These are phyloP conservation scores for Neoitamus cyanurus DNA, from an alignment of 2,888 invertebrate genomes.

Conservation along the genomic window DNA sequence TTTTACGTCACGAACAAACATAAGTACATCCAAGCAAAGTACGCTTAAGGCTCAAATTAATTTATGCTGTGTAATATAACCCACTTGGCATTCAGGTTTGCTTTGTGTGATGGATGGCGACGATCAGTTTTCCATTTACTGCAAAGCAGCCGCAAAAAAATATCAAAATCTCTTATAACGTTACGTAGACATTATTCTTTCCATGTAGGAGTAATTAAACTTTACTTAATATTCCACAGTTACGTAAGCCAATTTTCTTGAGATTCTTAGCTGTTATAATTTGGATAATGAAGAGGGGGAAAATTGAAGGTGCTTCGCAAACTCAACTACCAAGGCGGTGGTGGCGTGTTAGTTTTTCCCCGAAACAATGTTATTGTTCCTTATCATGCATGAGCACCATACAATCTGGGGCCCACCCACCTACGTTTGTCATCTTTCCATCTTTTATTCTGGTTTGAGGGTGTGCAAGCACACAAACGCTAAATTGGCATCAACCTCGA, in stretches of 20 bases:
- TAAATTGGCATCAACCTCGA: not conserved
- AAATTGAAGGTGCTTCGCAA: not conserved
- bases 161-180: not conserved
- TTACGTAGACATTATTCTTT: not conserved
- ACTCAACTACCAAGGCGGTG: not conserved
- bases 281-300: not conserved
- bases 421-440: not conserved
- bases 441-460: not conserved
- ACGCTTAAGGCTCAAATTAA: not conserved
- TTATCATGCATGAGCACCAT: not conserved
- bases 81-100: not conserved
- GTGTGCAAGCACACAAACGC: not conserved
- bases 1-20: not conserved
- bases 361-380: not conserved
- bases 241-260: not conserved
- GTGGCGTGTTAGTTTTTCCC: slow-evolving; percentile 1
- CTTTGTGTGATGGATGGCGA: not conserved
- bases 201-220: not conserved
- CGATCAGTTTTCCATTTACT: not conserved
- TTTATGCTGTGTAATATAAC: not conserved
- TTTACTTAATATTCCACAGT: not conserved
- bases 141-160: not conserved
- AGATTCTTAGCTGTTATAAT: not conserved
- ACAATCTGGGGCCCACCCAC: not conserved
- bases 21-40: not conserved